Conservation (phyloP, 2,113 vertebrate genomes). For the Xenopus laevis region DNA sequence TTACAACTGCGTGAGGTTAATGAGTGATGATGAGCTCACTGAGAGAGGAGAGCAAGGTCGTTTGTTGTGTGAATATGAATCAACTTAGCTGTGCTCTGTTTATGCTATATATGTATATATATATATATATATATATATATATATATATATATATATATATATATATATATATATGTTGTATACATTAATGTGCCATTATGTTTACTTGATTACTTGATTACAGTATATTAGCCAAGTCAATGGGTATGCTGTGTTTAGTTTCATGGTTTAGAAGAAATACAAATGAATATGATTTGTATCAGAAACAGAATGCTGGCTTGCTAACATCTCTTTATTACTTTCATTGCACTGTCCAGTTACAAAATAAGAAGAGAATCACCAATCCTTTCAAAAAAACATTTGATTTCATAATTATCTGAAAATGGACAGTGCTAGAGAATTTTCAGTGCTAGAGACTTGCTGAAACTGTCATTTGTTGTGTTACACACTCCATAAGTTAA, state of each 20-base stretch:
- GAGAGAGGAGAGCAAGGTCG: background rate
- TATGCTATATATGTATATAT: background rate
- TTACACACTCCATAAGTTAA: no score
- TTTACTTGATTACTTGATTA: background rate
- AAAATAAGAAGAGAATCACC: no score
- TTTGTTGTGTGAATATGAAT: background rate
- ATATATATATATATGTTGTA: background rate
- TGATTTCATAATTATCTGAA: no score
- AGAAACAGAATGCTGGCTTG: conserved; percentile 3
- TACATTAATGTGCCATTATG: background rate
- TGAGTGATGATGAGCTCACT: background rate
- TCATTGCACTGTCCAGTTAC: no score
- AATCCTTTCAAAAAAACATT: no score
- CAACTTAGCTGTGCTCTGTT: background rate
- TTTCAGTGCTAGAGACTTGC: no score
- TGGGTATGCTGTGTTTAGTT: background rate
- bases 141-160: background rate
- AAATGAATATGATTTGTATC: no score
- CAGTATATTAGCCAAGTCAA: conserved; percentile 55
- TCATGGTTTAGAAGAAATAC: background rate
- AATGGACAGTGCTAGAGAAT: no score
- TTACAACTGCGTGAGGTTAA: background rate
- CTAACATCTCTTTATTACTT: no score
- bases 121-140: no score
- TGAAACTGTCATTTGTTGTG: no score